Evolutionary conservation across 2,888 invertebrate species (phyloP).

Genomic region (Drosophila planitibia): DNA sequence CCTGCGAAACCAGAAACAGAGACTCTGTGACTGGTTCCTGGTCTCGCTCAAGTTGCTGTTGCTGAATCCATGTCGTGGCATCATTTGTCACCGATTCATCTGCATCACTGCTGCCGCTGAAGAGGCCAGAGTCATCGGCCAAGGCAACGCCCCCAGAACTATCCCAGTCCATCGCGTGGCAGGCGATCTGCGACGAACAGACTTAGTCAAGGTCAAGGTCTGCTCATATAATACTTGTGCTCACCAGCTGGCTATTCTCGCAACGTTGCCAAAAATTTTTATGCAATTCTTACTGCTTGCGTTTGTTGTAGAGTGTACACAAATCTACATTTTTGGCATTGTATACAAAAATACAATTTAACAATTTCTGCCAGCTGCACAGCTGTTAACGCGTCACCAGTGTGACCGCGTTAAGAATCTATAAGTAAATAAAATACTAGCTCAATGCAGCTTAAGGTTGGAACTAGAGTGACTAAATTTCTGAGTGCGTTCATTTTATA

Average conservation of each 20-base stretch:
- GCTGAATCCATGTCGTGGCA: constrained; percentile 7
- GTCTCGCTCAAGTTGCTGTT: background rate
- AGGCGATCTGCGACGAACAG: constrained; percentile 19
- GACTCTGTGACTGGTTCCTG: constrained; percentile 53
- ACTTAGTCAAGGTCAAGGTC: constrained; percentile 3
- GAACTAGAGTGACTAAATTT: background rate
- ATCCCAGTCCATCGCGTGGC: constrained; percentile 54
- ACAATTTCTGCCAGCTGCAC: constrained; percentile 32
- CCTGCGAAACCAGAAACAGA: constrained; percentile 73
- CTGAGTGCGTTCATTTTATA: background rate
- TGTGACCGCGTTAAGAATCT: constrained; percentile 43
- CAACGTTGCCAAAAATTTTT: constrained; percentile 5
- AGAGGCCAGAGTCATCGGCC: constrained; percentile 74
- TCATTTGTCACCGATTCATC: constrained; percentile 31
- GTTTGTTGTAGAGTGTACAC: background rate
- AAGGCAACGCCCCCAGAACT: constrained; percentile 36
- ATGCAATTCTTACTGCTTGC: background rate
- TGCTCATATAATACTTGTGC: background rate
- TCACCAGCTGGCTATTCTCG: constrained; percentile 8
- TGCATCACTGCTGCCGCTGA: constrained; percentile 67
- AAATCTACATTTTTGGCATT: constrained; percentile 58
- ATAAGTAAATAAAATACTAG: constrained; percentile 37
- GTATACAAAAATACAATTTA: constrained; percentile 56
- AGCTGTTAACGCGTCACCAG: constrained; percentile 51
- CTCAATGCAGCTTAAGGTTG: background rate